phyloP scores from a whole-genome alignment of 2,113 vertebrate species.

The Steatornis caripensis region DNA sequence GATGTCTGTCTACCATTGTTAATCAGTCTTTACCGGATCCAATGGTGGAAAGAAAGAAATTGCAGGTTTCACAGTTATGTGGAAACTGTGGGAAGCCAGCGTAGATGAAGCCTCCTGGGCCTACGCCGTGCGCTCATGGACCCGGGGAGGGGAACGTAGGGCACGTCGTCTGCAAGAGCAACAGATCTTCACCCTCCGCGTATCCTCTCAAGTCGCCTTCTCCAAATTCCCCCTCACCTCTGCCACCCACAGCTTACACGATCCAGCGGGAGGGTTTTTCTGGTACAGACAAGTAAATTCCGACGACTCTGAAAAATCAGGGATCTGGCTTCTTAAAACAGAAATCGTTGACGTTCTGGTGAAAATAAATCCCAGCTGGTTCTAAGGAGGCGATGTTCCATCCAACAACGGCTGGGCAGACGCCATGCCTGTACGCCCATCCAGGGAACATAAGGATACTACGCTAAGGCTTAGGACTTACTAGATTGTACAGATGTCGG shows the following conservation, averaged over 20 bases:
- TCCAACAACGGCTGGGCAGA: not conserved
- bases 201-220: not conserved
- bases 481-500: not conserved
- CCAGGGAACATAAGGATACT: not conserved
- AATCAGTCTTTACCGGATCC: not conserved
- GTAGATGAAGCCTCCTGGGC: not conserved
- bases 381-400: not conserved
- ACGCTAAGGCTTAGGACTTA: not conserved
- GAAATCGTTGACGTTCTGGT: not conserved
- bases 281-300: not conserved
- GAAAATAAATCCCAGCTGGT: not conserved
- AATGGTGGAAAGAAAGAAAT: not conserved
- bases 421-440: not conserved
- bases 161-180: not conserved
- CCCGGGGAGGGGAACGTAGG: not conserved
- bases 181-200: not conserved
- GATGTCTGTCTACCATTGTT: not conserved
- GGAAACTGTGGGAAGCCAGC: not conserved
- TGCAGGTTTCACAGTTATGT: not conserved
- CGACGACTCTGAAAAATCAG: not conserved
- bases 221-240: not conserved
- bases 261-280: not conserved
- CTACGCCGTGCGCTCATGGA: accelerated
- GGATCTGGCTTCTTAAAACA: not conserved
- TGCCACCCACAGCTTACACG: not conserved